Percentiles rank a stretch among this genome's conserved stretches.
These are phyloP conservation scores for Enoplosus armatus DNA, from an alignment of 2,797 vertebrate genomes.

Conservation along the genomic window DNA sequence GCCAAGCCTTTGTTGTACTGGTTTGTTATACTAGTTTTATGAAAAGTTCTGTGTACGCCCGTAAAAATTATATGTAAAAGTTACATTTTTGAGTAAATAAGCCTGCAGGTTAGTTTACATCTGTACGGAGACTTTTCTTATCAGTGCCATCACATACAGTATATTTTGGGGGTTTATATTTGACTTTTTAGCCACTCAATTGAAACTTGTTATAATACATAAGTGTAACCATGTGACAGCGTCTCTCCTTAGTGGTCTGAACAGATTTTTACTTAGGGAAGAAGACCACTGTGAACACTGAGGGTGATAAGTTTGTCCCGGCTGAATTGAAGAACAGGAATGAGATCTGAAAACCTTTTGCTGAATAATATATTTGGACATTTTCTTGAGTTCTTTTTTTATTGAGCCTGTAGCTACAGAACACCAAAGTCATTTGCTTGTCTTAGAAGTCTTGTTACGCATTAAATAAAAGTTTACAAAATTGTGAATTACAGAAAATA, in stretches of 20 bases:
- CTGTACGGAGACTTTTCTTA: slow-evolving; percentile 68
- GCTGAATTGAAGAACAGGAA: slow-evolving; percentile 38
- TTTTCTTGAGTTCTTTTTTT: slow-evolving; percentile 44
- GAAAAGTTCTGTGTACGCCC: slow-evolving; percentile 59
- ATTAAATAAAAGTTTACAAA: slow-evolving; percentile 81
- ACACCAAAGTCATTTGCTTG: slow-evolving; percentile 87
- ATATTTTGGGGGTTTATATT: slow-evolving; percentile 73
- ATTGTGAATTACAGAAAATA: slow-evolving; percentile 84
- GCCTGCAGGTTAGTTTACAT: slow-evolving; percentile 58
- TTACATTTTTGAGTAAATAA: slow-evolving; percentile 52
- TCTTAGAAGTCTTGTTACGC: slow-evolving; percentile 77
- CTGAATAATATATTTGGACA: slow-evolving; percentile 61
- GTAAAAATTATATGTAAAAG: slow-evolving; percentile 53
- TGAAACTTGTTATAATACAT: slow-evolving; percentile 61
- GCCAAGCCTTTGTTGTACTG: slow-evolving; percentile 69
- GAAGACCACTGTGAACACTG: slow-evolving; percentile 78
- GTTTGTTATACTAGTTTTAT: slow-evolving; percentile 67
- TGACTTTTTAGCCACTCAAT: slow-evolving; percentile 68
- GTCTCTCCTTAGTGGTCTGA: slow-evolving; percentile 68
- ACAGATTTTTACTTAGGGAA: slow-evolving; percentile 53
- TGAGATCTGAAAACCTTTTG: slow-evolving; percentile 50
- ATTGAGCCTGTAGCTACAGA: slow-evolving; percentile 77
- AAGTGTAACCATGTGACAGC: slow-evolving; percentile 48
- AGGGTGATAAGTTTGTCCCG: slow-evolving; percentile 47
- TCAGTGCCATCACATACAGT: slow-evolving; percentile 72